Percentiles rank a stretch among this genome's conserved stretches.
These are phyloP conservation scores for Drosophila pruinosa DNA, from an alignment of 1,140 invertebrate genomes.

Conservation along the genomic window DNA sequence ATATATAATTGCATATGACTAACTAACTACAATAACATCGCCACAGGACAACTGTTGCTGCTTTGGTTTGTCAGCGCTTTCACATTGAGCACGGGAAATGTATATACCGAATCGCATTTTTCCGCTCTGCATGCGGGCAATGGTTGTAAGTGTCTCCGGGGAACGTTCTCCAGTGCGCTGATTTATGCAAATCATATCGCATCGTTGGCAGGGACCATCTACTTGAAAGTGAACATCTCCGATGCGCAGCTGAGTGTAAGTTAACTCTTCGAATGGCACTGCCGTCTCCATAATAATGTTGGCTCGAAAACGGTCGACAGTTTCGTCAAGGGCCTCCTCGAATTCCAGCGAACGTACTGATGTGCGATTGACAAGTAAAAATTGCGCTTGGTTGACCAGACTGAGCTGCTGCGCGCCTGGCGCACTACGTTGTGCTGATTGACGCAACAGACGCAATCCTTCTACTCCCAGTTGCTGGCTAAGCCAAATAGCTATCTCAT, in stretches of 20 bases:
- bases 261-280: slow-evolving; percentile 89
- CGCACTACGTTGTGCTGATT: slow-evolving; percentile 82
- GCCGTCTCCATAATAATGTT: slow-evolving; percentile 87
- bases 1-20: background rate
- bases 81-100: slow-evolving; percentile 69
- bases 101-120: slow-evolving; percentile 92
- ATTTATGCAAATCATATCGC: slow-evolving; percentile 97
- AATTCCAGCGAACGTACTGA: slow-evolving; percentile 88
- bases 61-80: background rate
- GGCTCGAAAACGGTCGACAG: slow-evolving; percentile 87
- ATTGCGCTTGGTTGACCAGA: slow-evolving; percentile 94
- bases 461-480: slow-evolving; percentile 86
- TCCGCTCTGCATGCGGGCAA: slow-evolving; percentile 88
- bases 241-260: slow-evolving; percentile 88
- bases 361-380: slow-evolving; percentile 90
- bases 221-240: slow-evolving; percentile 86
- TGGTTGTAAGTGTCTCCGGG: slow-evolving; percentile 92
- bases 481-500: slow-evolving; percentile 90
- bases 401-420: slow-evolving; percentile 82
- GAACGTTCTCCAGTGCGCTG: slow-evolving; percentile 91
- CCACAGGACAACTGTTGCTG: slow-evolving; percentile 38
- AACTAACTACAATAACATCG: slow-evolving; percentile 33
- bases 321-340: slow-evolving; percentile 84
- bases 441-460: slow-evolving; percentile 88
- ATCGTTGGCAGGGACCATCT: slow-evolving; percentile 91